phyloP scores from a whole-genome alignment of 2,797 vertebrate species.

The Peromyscus eremicus region DNA sequence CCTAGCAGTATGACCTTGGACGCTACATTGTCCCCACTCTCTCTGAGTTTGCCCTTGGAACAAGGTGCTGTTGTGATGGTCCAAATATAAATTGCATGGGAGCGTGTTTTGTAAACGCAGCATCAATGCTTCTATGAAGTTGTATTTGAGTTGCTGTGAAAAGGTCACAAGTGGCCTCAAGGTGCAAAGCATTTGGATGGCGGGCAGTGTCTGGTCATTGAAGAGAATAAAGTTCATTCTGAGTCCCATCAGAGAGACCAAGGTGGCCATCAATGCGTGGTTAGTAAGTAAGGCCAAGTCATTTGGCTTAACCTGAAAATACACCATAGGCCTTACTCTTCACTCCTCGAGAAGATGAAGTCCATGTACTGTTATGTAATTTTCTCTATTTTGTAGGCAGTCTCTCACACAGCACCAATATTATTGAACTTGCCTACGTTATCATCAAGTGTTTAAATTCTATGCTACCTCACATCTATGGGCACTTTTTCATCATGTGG shows the following conservation, averaged over 20 bases:
- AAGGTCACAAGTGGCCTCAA: background rate
- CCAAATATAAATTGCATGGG: background rate
- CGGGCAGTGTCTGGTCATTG: background rate
- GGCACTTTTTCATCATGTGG: background rate
- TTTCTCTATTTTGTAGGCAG: background rate
- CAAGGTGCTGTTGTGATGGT: background rate
- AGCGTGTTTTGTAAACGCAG: background rate
- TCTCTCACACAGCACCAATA: background rate
- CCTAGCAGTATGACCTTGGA: background rate
- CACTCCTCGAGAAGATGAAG: background rate
- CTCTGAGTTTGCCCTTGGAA: background rate
- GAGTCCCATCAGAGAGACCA: background rate
- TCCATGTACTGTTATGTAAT: rapidly evolving
- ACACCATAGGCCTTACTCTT: background rate
- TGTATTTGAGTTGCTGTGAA: background rate
- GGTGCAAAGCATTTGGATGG: background rate
- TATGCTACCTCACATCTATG: background rate
- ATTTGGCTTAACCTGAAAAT: background rate
- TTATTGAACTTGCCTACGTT: background rate
- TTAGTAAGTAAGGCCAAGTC: background rate
- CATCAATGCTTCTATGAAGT: background rate
- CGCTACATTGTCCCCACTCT: background rate
- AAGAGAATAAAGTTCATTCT: background rate
- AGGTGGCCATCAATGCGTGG: background rate
- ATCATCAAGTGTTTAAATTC: background rate